A percentile compares a stretch with the other conserved stretches of the same genome.
phyloP scores from a whole-genome alignment of 2,113 vertebrate genomes.

The Corydoras maculifer region DNA sequence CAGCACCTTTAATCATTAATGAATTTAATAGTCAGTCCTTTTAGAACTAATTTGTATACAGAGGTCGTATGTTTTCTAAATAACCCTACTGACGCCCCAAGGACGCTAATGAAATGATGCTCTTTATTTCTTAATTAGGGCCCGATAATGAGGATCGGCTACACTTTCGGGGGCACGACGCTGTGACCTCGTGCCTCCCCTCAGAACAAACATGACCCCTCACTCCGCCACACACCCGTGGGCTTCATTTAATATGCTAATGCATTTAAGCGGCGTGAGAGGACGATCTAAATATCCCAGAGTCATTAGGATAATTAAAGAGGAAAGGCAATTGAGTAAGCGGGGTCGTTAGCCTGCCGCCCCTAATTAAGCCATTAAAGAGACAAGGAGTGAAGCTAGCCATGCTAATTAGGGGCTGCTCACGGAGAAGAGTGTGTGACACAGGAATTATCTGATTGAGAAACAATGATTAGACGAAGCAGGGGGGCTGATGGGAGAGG shows the following conservation, averaged over 20 bases:
- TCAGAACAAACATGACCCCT: background rate
- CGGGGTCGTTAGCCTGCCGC: slow-evolving; percentile 85
- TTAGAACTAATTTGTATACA: slow-evolving; percentile 23
- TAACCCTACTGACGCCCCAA: slow-evolving; percentile 26
- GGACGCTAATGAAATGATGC: slow-evolving; percentile 40
- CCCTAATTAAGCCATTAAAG: slow-evolving; percentile 95
- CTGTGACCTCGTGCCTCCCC: slow-evolving; percentile 8
- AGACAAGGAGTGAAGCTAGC: slow-evolving; percentile 83
- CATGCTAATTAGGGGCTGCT: slow-evolving; percentile 84
- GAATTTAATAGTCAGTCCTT: background rate
- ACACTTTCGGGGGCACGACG: slow-evolving; percentile 3
- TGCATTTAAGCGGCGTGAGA: slow-evolving; percentile 50
- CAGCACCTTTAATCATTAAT: background rate
- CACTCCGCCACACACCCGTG: slow-evolving; percentile 4
- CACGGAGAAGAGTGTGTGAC: slow-evolving; percentile 61
- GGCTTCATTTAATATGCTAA: slow-evolving; percentile 60
- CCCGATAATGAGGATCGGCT: slow-evolving; percentile 24
- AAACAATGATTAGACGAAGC: slow-evolving; percentile 73
- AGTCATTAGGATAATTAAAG: slow-evolving; percentile 97
- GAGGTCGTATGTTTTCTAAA: slow-evolving; percentile 26
- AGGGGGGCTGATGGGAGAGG: slow-evolving; percentile 58
- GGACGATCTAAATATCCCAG: slow-evolving; percentile 62
- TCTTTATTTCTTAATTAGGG: slow-evolving; percentile 31
- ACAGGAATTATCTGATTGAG: slow-evolving; percentile 79
- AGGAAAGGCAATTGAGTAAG: slow-evolving; percentile 97